phyloP scores from a whole-genome alignment of 2,113 vertebrate species.

The Vanacampus margaritifer region DNA sequence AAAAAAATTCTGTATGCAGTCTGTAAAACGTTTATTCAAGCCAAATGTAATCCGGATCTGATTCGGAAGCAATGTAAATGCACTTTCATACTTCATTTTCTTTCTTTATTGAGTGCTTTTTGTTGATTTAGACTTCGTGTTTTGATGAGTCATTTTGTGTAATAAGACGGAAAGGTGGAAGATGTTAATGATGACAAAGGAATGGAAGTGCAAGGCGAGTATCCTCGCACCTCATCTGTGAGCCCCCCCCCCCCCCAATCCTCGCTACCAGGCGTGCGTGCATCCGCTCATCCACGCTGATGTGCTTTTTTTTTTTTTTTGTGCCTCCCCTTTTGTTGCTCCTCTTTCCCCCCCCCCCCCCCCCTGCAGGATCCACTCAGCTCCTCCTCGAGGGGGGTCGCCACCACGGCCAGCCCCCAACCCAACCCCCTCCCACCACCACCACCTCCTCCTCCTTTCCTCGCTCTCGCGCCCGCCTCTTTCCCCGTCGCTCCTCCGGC shows the following conservation, averaged over 20 bases:
- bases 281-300: background rate
- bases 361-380: slow-evolving; percentile 59
- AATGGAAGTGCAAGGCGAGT: background rate
- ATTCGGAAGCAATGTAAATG: no score
- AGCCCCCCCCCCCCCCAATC: background rate
- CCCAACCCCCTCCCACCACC: slow-evolving; percentile 38
- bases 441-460: slow-evolving; percentile 26
- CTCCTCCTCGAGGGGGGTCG: slow-evolving; percentile 65
- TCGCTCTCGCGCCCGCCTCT: slow-evolving; percentile 1
- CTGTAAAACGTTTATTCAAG: no score
- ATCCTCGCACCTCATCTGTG: background rate
- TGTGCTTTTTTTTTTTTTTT: background rate
- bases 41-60: no score
- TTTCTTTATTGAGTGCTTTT: no score
- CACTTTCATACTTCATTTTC: no score
- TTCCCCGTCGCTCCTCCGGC: slow-evolving; percentile 29
- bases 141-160: background rate
- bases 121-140: background rate
- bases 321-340: background rate
- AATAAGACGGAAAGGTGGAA: background rate
- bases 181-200: background rate
- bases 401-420: slow-evolving; percentile 61
- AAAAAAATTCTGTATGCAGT: no score
- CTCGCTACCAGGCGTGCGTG: background rate
- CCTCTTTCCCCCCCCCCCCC: slow-evolving; percentile 1